Conservation (phyloP, 2,888 invertebrate species). For the Tachina fera region DNA sequence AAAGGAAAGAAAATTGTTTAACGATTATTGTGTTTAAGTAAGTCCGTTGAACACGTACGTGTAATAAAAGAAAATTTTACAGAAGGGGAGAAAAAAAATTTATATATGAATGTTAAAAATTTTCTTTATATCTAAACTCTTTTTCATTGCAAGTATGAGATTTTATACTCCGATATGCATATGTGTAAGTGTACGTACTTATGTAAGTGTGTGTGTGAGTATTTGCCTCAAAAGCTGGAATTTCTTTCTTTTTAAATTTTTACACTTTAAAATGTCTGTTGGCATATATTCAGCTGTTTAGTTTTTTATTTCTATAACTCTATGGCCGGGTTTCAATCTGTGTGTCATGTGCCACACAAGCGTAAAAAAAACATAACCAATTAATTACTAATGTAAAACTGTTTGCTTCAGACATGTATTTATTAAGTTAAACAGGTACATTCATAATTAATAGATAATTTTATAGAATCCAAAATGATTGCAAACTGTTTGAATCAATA, state of each 20-base stretch:
- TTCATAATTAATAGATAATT: too few relatives aligned
- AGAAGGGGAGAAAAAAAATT: background rate
- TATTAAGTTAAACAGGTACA: too few relatives aligned
- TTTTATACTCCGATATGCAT: background rate
- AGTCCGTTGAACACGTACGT: slow-evolving; percentile 23
- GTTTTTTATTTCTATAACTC: background rate
- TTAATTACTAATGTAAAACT: too few relatives aligned
- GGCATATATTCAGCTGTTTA: background rate
- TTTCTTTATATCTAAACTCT: background rate
- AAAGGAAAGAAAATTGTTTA: slow-evolving; percentile 38
- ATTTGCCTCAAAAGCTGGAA: slow-evolving; percentile 20
- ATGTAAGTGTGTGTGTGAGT: background rate
- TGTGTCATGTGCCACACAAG: too few relatives aligned
- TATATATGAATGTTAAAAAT: background rate
- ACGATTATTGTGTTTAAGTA: slow-evolving; percentile 40
- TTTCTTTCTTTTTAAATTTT: slow-evolving; percentile 1
- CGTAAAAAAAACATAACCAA: too few relatives aligned
- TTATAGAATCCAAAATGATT: too few relatives aligned
- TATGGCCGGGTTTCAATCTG: too few relatives aligned
- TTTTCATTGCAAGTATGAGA: background rate
- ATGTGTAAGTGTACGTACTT: background rate
- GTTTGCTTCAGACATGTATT: too few relatives aligned
- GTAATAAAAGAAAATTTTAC: background rate
- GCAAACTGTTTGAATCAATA: too few relatives aligned
- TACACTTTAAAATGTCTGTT: background rate